phyloP scores from a whole-genome alignment of 2,888 invertebrate species.

The Phortica okadai region DNA sequence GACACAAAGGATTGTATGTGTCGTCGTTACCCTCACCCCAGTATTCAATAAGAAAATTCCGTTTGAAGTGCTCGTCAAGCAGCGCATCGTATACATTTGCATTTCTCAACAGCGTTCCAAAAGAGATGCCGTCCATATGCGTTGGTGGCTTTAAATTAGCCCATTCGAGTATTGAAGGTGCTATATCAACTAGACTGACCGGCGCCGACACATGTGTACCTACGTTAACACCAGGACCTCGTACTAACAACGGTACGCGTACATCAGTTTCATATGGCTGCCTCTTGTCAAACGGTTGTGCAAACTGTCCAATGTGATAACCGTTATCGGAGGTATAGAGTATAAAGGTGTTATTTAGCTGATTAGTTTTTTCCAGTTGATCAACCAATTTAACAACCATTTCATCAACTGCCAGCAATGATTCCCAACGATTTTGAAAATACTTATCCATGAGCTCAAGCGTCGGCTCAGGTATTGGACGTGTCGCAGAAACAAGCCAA shows the following conservation, averaged over 20 bases:
- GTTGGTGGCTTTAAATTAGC: slow-evolving; percentile 78
- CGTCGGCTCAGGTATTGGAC: slow-evolving; percentile 80
- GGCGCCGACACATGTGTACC: slow-evolving; percentile 78
- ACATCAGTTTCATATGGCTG: slow-evolving; percentile 95
- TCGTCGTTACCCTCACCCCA: slow-evolving; percentile 84
- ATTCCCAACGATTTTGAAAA: slow-evolving; percentile 86
- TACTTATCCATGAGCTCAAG: slow-evolving; percentile 82
- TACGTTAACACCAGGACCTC: slow-evolving; percentile 82
- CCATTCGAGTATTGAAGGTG: slow-evolving; percentile 87
- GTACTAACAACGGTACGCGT: slow-evolving; percentile 87
- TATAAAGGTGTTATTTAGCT: slow-evolving; percentile 86
- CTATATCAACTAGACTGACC: slow-evolving; percentile 87
- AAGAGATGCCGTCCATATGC: slow-evolving; percentile 82
- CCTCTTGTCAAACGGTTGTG: slow-evolving; percentile 91
- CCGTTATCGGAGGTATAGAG: slow-evolving; percentile 94
- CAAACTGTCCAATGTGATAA: slow-evolving; percentile 93
- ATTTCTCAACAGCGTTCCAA: slow-evolving; percentile 67
- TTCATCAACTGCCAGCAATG: slow-evolving; percentile 91
- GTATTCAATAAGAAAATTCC: slow-evolving; percentile 87
- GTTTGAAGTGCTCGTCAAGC: slow-evolving; percentile 66
- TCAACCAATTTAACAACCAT: slow-evolving; percentile 83
- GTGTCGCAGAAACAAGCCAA: slow-evolving; percentile 84
- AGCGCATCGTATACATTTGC: slow-evolving; percentile 49
- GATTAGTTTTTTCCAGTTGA: slow-evolving; percentile 77
- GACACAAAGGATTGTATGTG: slow-evolving; percentile 81